Percentiles rank a stretch among this genome's conserved stretches.
Evolutionary conservation across 2,797 vertebrate species (phyloP).

Genomic region (Sebastes ruberrimus): DNA sequence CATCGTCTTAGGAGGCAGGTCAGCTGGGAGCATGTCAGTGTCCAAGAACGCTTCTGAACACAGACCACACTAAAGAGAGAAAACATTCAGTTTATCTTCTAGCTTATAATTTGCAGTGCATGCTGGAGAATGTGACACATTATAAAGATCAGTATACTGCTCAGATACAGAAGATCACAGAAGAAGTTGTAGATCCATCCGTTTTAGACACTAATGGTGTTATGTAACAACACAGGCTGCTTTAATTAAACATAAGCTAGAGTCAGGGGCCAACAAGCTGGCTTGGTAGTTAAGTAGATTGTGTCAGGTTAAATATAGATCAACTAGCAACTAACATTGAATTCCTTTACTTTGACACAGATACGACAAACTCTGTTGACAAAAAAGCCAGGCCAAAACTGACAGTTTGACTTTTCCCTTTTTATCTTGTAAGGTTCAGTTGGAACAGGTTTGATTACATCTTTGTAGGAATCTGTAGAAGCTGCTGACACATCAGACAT

Average conservation of each 20-base stretch:
- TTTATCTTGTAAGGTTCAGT: neutral
- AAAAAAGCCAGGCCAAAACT: neutral
- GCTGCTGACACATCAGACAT: neutral
- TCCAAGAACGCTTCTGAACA: conserved; percentile 22
- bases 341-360: neutral
- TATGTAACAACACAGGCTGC: conserved; percentile 38
- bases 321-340: neutral
- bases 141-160: neutral
- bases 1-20: conserved; percentile 45
- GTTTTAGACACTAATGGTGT: neutral
- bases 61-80: conserved; percentile 20
- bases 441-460: neutral
- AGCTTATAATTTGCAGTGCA: neutral
- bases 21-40: conserved; percentile 13
- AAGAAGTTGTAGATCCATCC: neutral
- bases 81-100: neutral
- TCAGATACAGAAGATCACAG: neutral
- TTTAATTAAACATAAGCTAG: conserved; percentile 31
- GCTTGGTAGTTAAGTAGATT: conserved; percentile 38
- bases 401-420: neutral
- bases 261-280: conserved; percentile 25
- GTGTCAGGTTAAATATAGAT: conserved; percentile 27
- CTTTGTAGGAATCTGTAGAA: neutral
- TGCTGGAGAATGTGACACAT: neutral
- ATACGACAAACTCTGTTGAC: neutral